Evolutionary conservation across 1,140 invertebrate genomes (phyloP).

Genomic region (Brachionus koreanus): DNA sequence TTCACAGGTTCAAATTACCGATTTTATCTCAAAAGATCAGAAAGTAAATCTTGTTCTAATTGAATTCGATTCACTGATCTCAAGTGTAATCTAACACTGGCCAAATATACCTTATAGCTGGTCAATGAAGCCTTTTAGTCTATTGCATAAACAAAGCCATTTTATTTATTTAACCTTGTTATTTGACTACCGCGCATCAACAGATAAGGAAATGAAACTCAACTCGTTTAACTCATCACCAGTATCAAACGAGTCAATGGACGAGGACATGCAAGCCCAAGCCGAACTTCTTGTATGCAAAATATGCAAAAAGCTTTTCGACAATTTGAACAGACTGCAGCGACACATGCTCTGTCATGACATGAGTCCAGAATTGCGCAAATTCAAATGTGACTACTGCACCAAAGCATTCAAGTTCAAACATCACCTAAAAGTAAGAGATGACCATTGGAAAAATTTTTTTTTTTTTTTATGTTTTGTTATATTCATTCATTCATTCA

Average conservation of each 20-base stretch:
- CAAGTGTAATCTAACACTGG: neutral
- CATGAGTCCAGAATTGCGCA: constrained; percentile 83
- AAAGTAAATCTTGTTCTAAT: constrained; percentile 34
- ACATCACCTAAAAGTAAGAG: constrained; percentile 79
- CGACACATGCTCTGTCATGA: constrained; percentile 96
- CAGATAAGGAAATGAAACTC: constrained; percentile 3
- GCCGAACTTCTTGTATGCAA: constrained; percentile 64
- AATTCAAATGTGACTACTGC: constrained; percentile 96
- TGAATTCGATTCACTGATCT: constrained; percentile 30
- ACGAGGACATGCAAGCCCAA: neutral
- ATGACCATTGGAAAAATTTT: neutral
- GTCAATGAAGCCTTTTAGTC: constrained; percentile 18
- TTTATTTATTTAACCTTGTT: constrained; percentile 33
- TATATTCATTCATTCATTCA: no score
- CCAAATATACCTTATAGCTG: neutral
- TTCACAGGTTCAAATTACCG: constrained; percentile 32
- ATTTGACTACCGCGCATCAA: neutral
- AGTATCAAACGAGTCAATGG: neutral
- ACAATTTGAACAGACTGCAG: constrained; percentile 89
- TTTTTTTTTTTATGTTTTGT: neutral
- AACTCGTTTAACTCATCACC: neutral
- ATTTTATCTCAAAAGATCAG: constrained; percentile 11
- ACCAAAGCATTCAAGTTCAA: constrained; percentile 98
- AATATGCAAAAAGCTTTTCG: constrained; percentile 91
- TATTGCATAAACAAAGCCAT: neutral